These are phyloP conservation scores for Thamnaconus septentrionalis DNA, from an alignment of 2,113 vertebrate genomes.

Conservation along the genomic window DNA sequence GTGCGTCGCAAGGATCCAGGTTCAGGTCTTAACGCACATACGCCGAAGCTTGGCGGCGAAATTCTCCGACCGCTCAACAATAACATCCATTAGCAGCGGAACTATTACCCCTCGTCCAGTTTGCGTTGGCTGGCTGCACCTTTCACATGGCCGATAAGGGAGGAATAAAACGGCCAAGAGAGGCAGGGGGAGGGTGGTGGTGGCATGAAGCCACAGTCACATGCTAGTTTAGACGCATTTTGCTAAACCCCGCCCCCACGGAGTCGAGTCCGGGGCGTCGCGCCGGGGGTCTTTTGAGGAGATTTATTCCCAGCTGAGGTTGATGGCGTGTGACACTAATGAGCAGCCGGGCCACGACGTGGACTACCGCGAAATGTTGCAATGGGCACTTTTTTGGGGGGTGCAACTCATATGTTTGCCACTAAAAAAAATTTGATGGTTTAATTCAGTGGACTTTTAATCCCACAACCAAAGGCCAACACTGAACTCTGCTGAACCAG, in stretches of 20 bases:
- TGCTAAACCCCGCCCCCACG: constrained; percentile 51
- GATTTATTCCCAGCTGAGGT: constrained; percentile 62
- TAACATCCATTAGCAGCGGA: constrained; percentile 47
- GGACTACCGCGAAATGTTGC: constrained; percentile 31
- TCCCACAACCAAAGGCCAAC: too few species aligned
- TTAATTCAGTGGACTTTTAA: constrained; percentile 10
- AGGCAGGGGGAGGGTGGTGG: too few species aligned
- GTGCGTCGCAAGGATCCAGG: not conserved
- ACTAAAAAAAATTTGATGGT: constrained; percentile 23
- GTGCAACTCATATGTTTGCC: constrained; percentile 1
- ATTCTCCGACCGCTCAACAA: constrained; percentile 50
- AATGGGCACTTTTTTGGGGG: not conserved
- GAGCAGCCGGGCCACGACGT: constrained; percentile 58
- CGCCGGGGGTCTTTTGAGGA: constrained; percentile 49
- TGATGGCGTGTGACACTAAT: constrained; percentile 70
- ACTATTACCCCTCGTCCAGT: constrained; percentile 35
- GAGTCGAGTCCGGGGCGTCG: constrained; percentile 54
- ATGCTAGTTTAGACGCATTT: constrained; percentile 67
- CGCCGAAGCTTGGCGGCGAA: constrained; percentile 22
- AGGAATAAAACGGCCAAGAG: constrained; percentile 16
- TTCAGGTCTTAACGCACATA: constrained; percentile 9
- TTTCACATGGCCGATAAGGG: constrained; percentile 34
- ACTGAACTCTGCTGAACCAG: too few species aligned
- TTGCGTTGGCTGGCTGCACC: constrained; percentile 46
- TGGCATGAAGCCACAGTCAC: constrained; percentile 67